Evolutionary conservation across 2,797 vertebrate genomes (phyloP), one percentile per base, ranked within the genome.

Genomic region (Sphenopsis melanotis): DNA sequence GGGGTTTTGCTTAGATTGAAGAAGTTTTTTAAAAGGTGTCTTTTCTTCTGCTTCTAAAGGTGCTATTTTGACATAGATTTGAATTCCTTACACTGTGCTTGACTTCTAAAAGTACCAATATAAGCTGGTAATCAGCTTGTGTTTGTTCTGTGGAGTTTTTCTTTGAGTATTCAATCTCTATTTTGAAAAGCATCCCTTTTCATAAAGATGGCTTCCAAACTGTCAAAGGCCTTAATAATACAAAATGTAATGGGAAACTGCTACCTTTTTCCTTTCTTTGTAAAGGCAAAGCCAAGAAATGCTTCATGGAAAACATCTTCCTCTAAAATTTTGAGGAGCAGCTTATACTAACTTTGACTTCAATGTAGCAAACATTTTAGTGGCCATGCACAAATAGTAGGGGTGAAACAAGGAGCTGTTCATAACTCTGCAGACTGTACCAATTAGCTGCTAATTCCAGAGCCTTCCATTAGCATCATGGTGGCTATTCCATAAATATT

Each of bases 71-170:
- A 95, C 68, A 18, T 81, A 49, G 12, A 91, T 89, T 59, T 89
- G 2, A 93, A 90, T 93, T 97, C 88, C 52, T 94, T 63, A 70
- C 77, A 91, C 92, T 96, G 79, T 92, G 91, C 77, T 95, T 84
- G 70, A 92, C 70, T 90, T 60, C 34, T 63, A 52, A 61, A 75
- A 90, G 63, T 83, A 89, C 42, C 42, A 46, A n/a, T 37, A 16
- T 60, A 60, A 84, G 82, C 91, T 87, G 83, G 80, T 90, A 82
- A 85, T 82, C 53, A 76, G 93, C 94, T 86, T 2, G 0, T 55
- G 49, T 85, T 89, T 83, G 32, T 89, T 90, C 79, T 83, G 23
- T 61, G 69, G 69, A 53, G 77, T 29, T 65, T 66, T 65, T 22
- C 22, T 50, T 77, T 53, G 61, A 37, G 13, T 78, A 21, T 47